Evolutionary conservation across 2,113 vertebrate species (phyloP).

Genomic region (Ceuthmochares aereus): DNA sequence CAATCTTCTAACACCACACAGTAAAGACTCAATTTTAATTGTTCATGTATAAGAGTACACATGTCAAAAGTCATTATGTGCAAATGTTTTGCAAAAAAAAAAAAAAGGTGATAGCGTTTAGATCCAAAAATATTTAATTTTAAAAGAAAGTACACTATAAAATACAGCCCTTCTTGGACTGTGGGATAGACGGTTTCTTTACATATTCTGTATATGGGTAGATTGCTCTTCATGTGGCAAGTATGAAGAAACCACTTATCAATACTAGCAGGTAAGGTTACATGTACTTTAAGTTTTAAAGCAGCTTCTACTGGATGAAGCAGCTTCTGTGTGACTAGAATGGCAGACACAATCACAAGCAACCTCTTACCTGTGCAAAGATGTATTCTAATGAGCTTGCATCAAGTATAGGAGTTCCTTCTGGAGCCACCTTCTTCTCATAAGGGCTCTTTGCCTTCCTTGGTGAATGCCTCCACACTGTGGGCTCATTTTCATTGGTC

Average conservation of each 20-base stretch:
- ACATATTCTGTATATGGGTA: rapidly evolving
- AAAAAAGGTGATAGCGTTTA: not conserved
- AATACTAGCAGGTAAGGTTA: not conserved
- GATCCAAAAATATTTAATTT: not conserved
- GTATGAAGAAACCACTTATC: not conserved
- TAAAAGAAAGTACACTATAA: not conserved
- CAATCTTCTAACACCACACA: not conserved
- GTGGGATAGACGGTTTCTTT: not conserved
- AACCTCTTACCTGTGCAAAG: constrained; percentile 87
- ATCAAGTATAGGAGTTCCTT: constrained; percentile 91
- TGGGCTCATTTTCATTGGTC: constrained; percentile 88
- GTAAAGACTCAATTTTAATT: not conserved
- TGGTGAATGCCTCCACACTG: constrained; percentile 91
- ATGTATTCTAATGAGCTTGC: constrained; percentile 90
- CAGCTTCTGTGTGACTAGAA: rapidly evolving
- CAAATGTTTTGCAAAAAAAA: not conserved
- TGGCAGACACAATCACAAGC: not conserved
- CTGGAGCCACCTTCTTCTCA: constrained; percentile 78
- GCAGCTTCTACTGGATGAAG: not conserved
- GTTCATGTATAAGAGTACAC: not conserved
- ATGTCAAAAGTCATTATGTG: not conserved
- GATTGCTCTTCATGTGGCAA: not conserved
- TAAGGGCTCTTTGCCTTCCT: constrained; percentile 83
- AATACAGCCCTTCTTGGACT: not conserved
- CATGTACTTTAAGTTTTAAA: rapidly evolving